These are phyloP conservation scores for Lochmaea crataegi DNA, from an alignment of 2,888 invertebrate species.

Conservation along the genomic window DNA sequence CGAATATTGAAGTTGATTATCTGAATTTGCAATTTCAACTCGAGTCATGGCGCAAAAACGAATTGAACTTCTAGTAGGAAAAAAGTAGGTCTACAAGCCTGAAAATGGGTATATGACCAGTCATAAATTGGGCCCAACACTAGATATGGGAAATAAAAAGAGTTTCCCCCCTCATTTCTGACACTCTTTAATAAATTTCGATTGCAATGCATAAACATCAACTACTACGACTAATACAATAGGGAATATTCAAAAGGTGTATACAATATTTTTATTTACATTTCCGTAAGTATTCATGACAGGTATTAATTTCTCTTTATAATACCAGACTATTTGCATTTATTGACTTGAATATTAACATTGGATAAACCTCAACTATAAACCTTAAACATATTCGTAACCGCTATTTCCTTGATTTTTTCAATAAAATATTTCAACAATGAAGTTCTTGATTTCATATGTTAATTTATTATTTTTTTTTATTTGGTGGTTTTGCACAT, in stretches of 20 bases:
- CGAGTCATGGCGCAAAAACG: no score
- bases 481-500: background rate
- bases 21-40: no score
- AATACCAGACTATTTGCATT: constrained; percentile 1
- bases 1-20: no score
- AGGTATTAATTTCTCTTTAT: background rate
- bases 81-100: no score
- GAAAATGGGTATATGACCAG: no score
- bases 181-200: background rate
- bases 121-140: no score
- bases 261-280: background rate
- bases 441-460: background rate
- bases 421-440: background rate
- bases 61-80: no score
- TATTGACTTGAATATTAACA: background rate
- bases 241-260: background rate
- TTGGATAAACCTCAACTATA: constrained; percentile 3
- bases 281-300: background rate
- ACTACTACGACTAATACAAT: background rate
- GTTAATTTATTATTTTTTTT: background rate
- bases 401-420: background rate
- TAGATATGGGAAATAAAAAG: no score
- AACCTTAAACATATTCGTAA: background rate
- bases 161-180: no score
- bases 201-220: background rate